Conservation (phyloP, 2,888 invertebrate species). For the Nomada ferruginata region DNA sequence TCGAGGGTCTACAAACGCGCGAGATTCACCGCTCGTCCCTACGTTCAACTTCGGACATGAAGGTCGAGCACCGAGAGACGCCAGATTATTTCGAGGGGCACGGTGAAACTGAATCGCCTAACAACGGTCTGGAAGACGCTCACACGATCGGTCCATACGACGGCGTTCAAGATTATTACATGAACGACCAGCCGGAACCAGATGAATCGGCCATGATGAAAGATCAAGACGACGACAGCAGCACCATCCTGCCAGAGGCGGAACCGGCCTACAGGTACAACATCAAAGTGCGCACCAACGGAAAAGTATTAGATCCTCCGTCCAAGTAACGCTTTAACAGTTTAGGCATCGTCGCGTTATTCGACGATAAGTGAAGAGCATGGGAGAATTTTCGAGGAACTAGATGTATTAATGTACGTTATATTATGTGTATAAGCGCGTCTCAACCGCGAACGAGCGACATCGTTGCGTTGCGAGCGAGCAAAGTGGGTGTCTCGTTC, state of each 20-base stretch:
- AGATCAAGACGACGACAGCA: conserved; percentile 81
- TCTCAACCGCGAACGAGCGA: conserved; percentile 2
- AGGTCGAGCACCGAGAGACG: conserved; percentile 72
- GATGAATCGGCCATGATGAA: conserved; percentile 66
- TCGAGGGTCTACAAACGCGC: conserved; percentile 80
- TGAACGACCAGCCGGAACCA: conserved; percentile 84
- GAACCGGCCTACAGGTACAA: conserved; percentile 83
- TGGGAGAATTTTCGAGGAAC: conserved; percentile 54
- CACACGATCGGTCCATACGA: conserved; percentile 88
- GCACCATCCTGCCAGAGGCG: conserved; percentile 81
- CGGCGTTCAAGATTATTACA: conserved; percentile 83
- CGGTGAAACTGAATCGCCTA: conserved; percentile 73
- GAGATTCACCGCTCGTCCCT: conserved; percentile 76
- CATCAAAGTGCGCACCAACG: conserved; percentile 83
- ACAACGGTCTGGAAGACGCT: conserved; percentile 76
- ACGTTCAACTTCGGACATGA: conserved; percentile 68
- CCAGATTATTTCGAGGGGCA: conserved; percentile 66
- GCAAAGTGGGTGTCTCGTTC: neutral
- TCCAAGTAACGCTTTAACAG: conserved; percentile 79
- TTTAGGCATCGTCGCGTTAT: conserved; percentile 67
- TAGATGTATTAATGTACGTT: conserved; percentile 55
- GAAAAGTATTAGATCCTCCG: conserved; percentile 84
- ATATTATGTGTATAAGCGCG: conserved; percentile 50
- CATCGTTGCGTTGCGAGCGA: neutral
- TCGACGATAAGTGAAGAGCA: conserved; percentile 57